Percentiles rank a stretch among this genome's conserved stretches.
Conservation (phyloP, 1,140 invertebrate genomes). For the Himalopsyche phryganea region DNA sequence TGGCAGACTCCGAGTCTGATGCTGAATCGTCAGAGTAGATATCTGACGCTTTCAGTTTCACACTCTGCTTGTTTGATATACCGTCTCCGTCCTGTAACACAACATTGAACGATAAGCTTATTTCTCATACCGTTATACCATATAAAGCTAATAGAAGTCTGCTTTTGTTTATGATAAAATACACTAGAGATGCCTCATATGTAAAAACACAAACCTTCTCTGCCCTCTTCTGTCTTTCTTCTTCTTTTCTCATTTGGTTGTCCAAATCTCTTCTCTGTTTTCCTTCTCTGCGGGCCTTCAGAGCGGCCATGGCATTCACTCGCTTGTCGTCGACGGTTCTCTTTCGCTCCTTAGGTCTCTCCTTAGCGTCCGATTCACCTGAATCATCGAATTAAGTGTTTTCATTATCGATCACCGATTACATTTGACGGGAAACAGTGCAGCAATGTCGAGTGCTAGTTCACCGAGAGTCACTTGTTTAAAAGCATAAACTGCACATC, state of each 20-base stretch:
- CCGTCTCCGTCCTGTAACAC: conserved; percentile 56
- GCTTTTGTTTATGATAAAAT: no score
- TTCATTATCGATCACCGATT: no score
- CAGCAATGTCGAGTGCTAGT: no score
- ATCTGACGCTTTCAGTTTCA: conserved; percentile 85
- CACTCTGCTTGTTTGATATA: conserved; percentile 49
- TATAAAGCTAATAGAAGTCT: no score
- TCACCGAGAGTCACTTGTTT: no score
- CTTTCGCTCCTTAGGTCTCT: conserved; percentile 72
- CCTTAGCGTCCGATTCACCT: conserved; percentile 57
- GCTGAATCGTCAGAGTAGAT: conserved; percentile 95
- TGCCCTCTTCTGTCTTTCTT: conserved; percentile 52
- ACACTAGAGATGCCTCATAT: no score
- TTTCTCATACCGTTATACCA: no score
- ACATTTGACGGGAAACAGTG: no score
- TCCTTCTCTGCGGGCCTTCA: conserved; percentile 84
- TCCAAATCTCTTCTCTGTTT: conserved; percentile 56
- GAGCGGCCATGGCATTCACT: conserved; percentile 84
- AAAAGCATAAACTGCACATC: no score
- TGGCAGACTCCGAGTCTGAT: conserved; percentile 67
- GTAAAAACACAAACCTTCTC: conserved; percentile 2
- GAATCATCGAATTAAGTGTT: no score
- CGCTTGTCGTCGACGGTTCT: conserved; percentile 89
- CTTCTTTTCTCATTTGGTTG: conserved; percentile 54
- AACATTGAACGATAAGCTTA: no score